A percentile compares a stretch with the other conserved stretches of the same genome.
Conservation (phyloP, 2,113 vertebrate species). For the Oenanthe oenanthe region DNA sequence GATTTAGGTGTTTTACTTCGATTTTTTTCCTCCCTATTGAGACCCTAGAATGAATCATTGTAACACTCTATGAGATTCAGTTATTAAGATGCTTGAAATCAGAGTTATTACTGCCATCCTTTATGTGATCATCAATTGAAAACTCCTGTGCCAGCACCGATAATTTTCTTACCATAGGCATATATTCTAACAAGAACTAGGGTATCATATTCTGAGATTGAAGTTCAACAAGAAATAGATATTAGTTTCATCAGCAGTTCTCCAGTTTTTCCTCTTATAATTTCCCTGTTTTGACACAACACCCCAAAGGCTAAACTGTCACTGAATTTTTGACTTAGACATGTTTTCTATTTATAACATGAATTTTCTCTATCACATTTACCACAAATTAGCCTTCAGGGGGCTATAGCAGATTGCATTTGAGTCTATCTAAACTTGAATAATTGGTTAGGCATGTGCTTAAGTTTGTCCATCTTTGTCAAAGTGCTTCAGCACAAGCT, state of each 20-base stretch:
- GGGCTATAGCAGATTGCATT: not conserved
- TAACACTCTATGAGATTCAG: not conserved
- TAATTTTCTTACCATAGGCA: not conserved
- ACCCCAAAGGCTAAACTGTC: not conserved
- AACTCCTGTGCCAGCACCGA: not conserved
- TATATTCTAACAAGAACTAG: not conserved
- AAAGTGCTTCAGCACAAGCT: not conserved
- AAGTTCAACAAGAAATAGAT: not conserved
- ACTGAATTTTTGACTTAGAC: not conserved
- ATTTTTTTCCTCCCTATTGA: not conserved
- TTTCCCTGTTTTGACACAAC: not conserved
- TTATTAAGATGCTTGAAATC: constrained; percentile 16
- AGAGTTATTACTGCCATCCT: not conserved
- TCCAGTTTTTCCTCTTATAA: not conserved
- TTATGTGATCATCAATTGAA: not conserved
- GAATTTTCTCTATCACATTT: not conserved
- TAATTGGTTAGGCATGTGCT: not conserved
- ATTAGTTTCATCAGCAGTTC: not conserved
- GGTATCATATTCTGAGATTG: not conserved
- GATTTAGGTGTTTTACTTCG: not conserved
- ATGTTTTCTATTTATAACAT: not conserved
- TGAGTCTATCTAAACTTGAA: not conserved
- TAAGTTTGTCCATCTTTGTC: not conserved
- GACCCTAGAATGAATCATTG: not conserved
- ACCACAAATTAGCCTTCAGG: not conserved